Base-by-base conservation (phyloP, 2,888 invertebrate genomes). In the Pristionchus maxplancki region DNA sequence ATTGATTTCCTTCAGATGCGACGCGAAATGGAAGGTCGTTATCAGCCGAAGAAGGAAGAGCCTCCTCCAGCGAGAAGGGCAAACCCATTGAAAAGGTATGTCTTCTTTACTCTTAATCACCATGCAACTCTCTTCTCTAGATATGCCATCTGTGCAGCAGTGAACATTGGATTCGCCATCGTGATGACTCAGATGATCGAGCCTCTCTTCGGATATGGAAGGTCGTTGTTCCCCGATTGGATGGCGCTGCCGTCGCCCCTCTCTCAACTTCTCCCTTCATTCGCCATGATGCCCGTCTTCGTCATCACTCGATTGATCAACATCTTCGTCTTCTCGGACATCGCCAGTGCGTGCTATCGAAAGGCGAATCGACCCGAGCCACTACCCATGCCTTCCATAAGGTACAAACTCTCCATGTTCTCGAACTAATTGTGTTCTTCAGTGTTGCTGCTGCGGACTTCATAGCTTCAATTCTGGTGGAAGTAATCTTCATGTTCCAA, bases 291-390 rank as follows among this genome's bases (percentile, higher is more conserved):
- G 44, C 92, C 91, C 34, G 81, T 90, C n/a, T 92, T 90, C 88
- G 82, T 93, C 28, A 82, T 90, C n/a, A 90, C 92, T 9, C 89
- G 93, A 31, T 74, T 92, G 31, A 64, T 93, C 34, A 91, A 91
- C 88, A 90, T 91, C 24, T 90, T 93, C 15, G 93, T 93, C 93
- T 93, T 93, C 82, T 92, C 93, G 0, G 93, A 93, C 86, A 91
- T 93, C 83, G 92, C 93, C 0, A 91, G 91, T 40, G 91, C 93
- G 0, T 92, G 92, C 87, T 83, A 88, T 78, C 84, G 92, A 24
- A 87, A 88, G 24, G 85, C 90, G 8, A 91, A 91, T 28, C n/a
- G 89, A 9, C 89, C 87, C 8, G 90, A 91, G 15, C 89, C 89
- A 1, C 86, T 50, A 6, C 89, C 89, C 13, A 89, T 90, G 44